These are phyloP conservation scores for Pagrus major DNA, from an alignment of 2,113 vertebrate species.

Conservation along the genomic window DNA sequence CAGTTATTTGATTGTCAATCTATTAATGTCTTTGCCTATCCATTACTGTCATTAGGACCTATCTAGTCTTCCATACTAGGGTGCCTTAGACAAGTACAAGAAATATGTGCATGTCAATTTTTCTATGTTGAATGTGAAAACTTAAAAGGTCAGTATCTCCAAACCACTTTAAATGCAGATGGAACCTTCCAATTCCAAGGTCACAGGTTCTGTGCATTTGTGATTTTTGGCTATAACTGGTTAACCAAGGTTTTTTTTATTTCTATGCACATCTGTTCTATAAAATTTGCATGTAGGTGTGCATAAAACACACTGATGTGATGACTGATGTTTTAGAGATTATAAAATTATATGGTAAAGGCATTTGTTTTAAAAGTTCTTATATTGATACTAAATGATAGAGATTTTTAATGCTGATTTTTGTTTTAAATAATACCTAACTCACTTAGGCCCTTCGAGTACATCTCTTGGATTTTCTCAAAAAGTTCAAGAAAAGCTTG, in stretches of 20 bases:
- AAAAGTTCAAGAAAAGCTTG: too few species aligned
- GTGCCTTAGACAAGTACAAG: neutral
- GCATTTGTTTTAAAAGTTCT: too few species aligned
- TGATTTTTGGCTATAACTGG: neutral
- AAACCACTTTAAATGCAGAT: neutral
- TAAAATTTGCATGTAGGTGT: too few species aligned
- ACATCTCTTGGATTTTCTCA: too few species aligned
- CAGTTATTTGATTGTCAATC: too few species aligned
- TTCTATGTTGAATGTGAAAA: neutral
- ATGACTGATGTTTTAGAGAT: too few species aligned
- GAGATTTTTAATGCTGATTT: neutral
- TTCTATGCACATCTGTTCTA: neutral
- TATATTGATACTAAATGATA: neutral
- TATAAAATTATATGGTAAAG: too few species aligned
- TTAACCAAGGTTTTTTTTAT: neutral
- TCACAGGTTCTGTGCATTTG: neutral
- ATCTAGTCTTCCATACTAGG: neutral
- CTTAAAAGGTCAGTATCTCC: neutral
- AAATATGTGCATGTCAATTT: too few species aligned
- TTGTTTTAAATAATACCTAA: neutral
- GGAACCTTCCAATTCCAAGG: neutral
- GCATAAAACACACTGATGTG: neutral
- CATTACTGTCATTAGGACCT: neutral
- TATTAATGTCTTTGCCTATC: too few species aligned
- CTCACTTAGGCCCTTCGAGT: too few species aligned